Base-by-base conservation (phyloP, 1,140 invertebrate genomes). In the Drosophila willistoni region DNA sequence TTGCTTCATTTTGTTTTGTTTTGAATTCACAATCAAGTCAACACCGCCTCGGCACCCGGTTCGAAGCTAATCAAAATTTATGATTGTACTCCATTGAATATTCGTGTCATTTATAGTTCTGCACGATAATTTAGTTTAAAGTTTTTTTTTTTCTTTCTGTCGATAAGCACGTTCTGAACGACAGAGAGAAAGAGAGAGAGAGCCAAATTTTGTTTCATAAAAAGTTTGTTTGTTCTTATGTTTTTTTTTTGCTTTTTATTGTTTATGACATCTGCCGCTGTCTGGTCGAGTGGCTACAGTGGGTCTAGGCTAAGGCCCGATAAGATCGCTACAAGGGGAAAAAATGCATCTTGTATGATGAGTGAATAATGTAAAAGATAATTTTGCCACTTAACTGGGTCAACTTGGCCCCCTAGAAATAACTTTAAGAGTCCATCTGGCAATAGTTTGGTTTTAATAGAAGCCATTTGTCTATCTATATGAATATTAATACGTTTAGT, bases 11-110 rank as follows among this genome's bases (percentile, higher is more conserved):
- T 29, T 29, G 29, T 29, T 36, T 36, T 55, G 29, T 47, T 47
- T 68, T 41, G 73, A 56, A 62, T 73, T 75, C 44, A 22, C 17
- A 51, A 51, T 51, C 17, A 51, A 51, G 47, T 62, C 12, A 10
- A 36, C 34, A 12, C 34, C 34, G 34, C 34, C 34, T 36, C 34
- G 34, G 7, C 17, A n/a, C 36, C 66, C 57, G 54, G 7, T 68
- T 71, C 64, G 54, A 54, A 62, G 63, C 55, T 65, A 67, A 86
- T 85, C 71, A 81, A 78, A 54, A 61, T 85, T 64, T 77, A 73
- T 78, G 57, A 56, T 63, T 67, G 39, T 61, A 54, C 62, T 76
- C 33, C 68, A 67, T 69, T 78, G 65, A 81, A 81, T 71, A 65
- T 74, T 64, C 22, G 72, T 60, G 17, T 51, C 44, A 51, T 51